Conservation (phyloP, 2,113 vertebrate species). For the Pelobates fuscus region DNA sequence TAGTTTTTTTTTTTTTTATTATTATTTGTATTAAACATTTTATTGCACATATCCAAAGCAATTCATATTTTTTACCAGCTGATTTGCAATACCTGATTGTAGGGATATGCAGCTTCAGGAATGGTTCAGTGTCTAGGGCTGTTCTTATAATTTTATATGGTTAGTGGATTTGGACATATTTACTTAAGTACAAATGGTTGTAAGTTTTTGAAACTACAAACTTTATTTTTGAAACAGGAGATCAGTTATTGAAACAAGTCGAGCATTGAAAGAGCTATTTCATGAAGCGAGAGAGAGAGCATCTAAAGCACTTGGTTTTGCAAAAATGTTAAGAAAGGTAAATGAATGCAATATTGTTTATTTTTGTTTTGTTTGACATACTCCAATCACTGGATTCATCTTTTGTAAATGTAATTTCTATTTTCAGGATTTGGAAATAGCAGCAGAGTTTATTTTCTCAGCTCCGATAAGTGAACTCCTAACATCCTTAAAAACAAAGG, state of each 20-base stretch:
- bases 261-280: constrained; percentile 94
- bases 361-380: background rate
- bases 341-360: background rate
- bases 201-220: background rate
- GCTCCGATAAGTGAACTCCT: constrained; percentile 81
- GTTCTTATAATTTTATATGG: no score
- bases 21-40: no score
- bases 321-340: constrained; percentile 98
- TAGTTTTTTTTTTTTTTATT: no score
- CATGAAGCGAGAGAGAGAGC: constrained; percentile 95
- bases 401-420: constrained; percentile 37
- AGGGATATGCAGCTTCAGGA: no score
- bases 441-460: constrained; percentile 88
- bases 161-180: no score
- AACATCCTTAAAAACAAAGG: constrained; percentile 77
- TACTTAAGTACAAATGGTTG: no score
- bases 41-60: no score
- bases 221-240: constrained; percentile 69
- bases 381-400: background rate
- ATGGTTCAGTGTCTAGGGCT: no score
- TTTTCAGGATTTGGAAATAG: constrained; percentile 91
- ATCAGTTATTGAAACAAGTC: constrained; percentile 93
- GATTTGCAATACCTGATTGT: no score
- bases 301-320: constrained; percentile 96
- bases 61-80: no score